Conservation (phyloP, 2,888 invertebrate species). For the Agrenia bidenticulata region DNA sequence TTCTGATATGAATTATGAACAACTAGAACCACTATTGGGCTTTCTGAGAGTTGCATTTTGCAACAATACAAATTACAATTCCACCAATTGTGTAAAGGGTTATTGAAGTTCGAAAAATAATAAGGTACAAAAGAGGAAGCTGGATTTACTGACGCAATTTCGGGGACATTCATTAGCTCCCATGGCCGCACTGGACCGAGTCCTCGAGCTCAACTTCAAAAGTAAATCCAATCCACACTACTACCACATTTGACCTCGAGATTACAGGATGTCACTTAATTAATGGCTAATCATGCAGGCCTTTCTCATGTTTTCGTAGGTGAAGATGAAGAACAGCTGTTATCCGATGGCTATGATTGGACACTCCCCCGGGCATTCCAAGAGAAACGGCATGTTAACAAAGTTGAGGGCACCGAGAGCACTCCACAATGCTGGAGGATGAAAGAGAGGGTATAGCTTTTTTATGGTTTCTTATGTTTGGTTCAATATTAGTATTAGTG, state of each 20-base stretch:
- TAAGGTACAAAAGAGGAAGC: too few species aligned
- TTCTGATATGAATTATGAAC: too few species aligned
- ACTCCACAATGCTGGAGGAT: constrained; percentile 84
- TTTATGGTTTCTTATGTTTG: neutral
- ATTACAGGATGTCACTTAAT: neutral
- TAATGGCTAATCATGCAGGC: neutral
- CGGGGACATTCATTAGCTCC: neutral
- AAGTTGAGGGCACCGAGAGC: constrained; percentile 67
- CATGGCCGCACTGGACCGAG: constrained; percentile 46
- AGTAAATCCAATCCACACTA: constrained; percentile 24
- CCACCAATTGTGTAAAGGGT: too few species aligned
- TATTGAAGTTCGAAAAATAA: too few species aligned
- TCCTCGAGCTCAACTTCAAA: constrained; percentile 47
- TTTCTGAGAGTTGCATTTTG: too few species aligned
- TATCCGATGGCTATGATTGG: constrained; percentile 52
- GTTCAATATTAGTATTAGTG: neutral
- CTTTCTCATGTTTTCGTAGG: constrained; percentile 18
- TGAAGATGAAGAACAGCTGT: constrained; percentile 46
- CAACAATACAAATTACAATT: too few species aligned
- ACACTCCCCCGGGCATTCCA: constrained; percentile 67
- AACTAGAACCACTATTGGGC: too few species aligned
- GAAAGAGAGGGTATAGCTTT: constrained; percentile 80
- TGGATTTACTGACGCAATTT: too few species aligned
- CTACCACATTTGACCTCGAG: too few species aligned
- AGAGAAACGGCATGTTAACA: constrained; percentile 72